Evolutionary conservation across 2,797 vertebrate genomes (phyloP).

Genomic region (Anabacerthia variegaticeps): DNA sequence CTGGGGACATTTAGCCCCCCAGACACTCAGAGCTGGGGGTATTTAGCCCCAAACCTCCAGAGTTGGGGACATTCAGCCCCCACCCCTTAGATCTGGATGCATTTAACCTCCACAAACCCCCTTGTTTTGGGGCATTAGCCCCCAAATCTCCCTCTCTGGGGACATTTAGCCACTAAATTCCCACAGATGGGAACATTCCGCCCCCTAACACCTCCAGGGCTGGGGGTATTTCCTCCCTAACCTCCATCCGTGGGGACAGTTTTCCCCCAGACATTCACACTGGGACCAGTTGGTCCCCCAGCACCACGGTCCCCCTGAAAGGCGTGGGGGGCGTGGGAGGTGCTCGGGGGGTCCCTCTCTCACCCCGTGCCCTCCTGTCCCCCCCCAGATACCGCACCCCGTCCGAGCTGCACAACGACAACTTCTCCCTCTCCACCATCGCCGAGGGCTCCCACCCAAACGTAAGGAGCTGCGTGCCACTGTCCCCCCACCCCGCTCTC

Average conservation of each 20-base stretch:
- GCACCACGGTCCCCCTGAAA: accelerated
- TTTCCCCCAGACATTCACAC: accelerated
- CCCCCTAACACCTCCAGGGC: no score
- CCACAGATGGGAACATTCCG: neutral
- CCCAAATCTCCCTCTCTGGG: neutral
- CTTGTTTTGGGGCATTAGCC: neutral
- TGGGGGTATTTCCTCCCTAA: neutral
- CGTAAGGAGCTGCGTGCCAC: constrained; percentile 91
- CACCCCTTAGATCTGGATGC: neutral
- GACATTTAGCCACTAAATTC: neutral
- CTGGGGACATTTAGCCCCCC: neutral
- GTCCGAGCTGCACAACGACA: constrained; percentile 98
- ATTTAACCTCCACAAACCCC: neutral
- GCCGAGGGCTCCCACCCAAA: constrained; percentile 99
- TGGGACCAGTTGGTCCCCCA: neutral
- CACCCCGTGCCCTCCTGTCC: neutral
- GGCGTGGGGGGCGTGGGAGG: accelerated
- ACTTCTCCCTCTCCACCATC: constrained; percentile 99
- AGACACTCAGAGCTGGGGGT: accelerated
- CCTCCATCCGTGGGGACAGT: no score
- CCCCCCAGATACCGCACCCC: constrained; percentile 92
- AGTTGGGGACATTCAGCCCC: neutral
- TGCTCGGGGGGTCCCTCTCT: neutral
- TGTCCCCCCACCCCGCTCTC: neutral
- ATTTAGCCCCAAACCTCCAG: neutral